Evolutionary conservation across 1,140 invertebrate genomes (phyloP).

Genomic region (Rhizoglyphus robini): DNA sequence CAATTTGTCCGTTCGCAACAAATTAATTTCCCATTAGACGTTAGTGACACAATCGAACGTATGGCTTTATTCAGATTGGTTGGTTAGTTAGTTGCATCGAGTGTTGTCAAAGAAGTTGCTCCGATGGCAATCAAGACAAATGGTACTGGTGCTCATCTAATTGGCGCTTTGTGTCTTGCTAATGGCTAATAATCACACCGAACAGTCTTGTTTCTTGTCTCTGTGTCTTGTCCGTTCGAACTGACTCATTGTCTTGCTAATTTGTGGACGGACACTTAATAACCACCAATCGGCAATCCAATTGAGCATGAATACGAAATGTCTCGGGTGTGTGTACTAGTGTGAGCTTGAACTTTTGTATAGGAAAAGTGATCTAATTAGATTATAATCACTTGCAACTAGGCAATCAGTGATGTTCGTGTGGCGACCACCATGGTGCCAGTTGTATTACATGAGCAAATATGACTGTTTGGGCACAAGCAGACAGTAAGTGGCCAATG

Average conservation of each 20-base stretch:
- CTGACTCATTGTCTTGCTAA: slow-evolving; percentile 4
- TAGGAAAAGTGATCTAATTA: too few species aligned
- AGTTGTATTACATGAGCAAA: too few species aligned
- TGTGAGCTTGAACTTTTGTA: neutral
- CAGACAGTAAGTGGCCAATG: too few species aligned
- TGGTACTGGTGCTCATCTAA: neutral
- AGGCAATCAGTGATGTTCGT: neutral
- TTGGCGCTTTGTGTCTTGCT: neutral
- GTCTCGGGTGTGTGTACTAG: neutral
- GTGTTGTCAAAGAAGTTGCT: too few species aligned
- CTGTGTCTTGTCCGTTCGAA: neutral
- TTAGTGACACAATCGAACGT: too few species aligned
- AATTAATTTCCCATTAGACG: slow-evolving; percentile 12
- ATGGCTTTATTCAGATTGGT: too few species aligned
- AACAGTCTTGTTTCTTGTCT: neutral
- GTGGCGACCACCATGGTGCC: neutral
- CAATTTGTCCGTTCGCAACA: too few species aligned
- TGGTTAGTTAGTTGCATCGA: too few species aligned
- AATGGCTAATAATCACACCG: neutral
- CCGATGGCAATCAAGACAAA: too few species aligned
- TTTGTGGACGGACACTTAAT: slow-evolving; percentile 2
- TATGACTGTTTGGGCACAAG: too few species aligned
- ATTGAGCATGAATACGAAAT: neutral
- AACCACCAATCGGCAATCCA: neutral
- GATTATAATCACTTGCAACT: too few species aligned